Base-by-base conservation (phyloP, 2,113 vertebrate genomes). In the Propithecus coquereli region DNA sequence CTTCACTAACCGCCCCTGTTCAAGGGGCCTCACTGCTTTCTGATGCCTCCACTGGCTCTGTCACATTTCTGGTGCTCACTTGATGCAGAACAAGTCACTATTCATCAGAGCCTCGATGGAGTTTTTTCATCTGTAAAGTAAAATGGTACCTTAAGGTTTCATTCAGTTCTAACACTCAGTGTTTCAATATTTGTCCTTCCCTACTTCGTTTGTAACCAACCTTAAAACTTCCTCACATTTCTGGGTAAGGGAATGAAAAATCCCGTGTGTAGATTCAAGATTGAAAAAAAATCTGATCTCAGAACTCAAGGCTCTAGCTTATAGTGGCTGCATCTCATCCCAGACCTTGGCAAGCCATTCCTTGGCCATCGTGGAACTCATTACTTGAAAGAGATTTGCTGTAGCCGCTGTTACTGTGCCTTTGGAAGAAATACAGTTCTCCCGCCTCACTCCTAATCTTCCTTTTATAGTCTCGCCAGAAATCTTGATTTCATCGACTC, bases 361-460 rank as follows among this genome's bases (percentile, higher is more conserved):
- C 43, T 73, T 94, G 52, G 30, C 45, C 37, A 6, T 43, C 2
- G 0, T n/a, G 68, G 37, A 93, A 59, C 43, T 89, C 83, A 65
- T 87, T 90, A 61, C 82, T 90, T 94, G 30, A 45, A 82, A 82
- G 66, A 93, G 66, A 85, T 94, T 73, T 63, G 71, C 40, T 84
- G 11, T 57, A 84, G 87, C 77, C 37, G 30, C 32, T 68, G 50
- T 90, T 87, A 27, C 50, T 30, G 7, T 57, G 59, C 70, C 43
- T 91, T 61, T 65, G 76, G 83, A 94, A 95, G 79, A 94, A 89
- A 96, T 85, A 59, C 92, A 89, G 65, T 86, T 96, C 65, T 87
- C 8, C 40, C 22, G 10, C 40, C 68, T 90, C 82, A 88, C 65
- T 97, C 95, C 66, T 90, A 82, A 93, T 92, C 71, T 92, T 80